Evolutionary conservation across 2,888 invertebrate genomes (phyloP).

Genomic region (Neuroscelio doddi): DNA sequence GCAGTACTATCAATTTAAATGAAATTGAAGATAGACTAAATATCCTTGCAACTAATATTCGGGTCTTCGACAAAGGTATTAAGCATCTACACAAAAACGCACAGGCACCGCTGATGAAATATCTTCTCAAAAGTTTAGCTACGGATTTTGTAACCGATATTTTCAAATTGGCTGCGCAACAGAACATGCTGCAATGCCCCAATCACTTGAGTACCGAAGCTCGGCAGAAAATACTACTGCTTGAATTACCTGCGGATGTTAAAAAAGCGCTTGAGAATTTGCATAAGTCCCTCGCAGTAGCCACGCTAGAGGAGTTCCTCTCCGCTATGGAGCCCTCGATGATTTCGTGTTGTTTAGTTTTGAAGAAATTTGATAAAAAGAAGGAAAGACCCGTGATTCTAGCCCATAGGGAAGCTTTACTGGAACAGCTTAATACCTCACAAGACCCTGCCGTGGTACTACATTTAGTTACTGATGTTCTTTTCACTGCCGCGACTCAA

Average conservation of each 20-base stretch:
- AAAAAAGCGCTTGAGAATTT: slow-evolving; percentile 79
- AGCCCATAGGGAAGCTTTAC: slow-evolving; percentile 86
- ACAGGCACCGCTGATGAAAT: slow-evolving; percentile 83
- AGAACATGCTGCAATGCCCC: slow-evolving; percentile 75
- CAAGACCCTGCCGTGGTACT: slow-evolving; percentile 85
- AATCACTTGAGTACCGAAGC: slow-evolving; percentile 77
- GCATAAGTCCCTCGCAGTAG: slow-evolving; percentile 80
- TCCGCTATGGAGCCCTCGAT: slow-evolving; percentile 82
- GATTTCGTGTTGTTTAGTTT: slow-evolving; percentile 82
- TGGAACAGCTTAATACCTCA: slow-evolving; percentile 83
- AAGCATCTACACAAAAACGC: slow-evolving; percentile 77
- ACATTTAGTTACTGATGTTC: slow-evolving; percentile 83
- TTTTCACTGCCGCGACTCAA: slow-evolving; percentile 87
- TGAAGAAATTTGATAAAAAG: slow-evolving; percentile 93
- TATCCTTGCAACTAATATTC: slow-evolving; percentile 81
- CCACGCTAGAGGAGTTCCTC: slow-evolving; percentile 86
- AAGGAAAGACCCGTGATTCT: slow-evolving; percentile 84
- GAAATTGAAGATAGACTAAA: slow-evolving; percentile 84
- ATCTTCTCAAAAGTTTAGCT: slow-evolving; percentile 88
- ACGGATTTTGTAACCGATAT: slow-evolving; percentile 87
- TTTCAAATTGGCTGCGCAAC: slow-evolving; percentile 84
- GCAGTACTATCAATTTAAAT: slow-evolving; percentile 67
- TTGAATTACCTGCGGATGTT: slow-evolving; percentile 79
- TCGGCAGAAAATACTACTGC: slow-evolving; percentile 78
- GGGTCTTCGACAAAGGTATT: slow-evolving; percentile 86